A percentile compares a stretch with the other conserved stretches of the same genome.
Evolutionary conservation across 2,113 vertebrate species (phyloP).

Genomic region (Crotalus horridus): DNA sequence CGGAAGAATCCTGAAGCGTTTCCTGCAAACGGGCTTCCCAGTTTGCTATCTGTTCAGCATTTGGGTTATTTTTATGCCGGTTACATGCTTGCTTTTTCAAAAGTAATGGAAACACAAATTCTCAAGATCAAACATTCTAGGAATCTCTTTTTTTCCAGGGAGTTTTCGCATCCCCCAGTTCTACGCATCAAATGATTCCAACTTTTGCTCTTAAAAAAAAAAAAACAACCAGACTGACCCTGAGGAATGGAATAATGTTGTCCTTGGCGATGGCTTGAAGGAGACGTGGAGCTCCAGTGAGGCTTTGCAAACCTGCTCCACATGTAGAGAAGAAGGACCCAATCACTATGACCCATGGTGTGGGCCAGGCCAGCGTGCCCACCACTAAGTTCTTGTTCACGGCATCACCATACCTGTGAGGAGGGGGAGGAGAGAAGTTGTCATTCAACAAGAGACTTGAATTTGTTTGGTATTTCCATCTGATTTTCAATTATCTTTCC

Average conservation of each 20-base stretch:
- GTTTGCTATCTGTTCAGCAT: neutral
- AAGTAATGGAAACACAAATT: neutral
- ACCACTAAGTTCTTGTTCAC: constrained; percentile 91
- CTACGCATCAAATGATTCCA: neutral
- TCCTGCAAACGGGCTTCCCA: neutral
- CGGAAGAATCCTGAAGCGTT: neutral
- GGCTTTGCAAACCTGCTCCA: constrained; percentile 90
- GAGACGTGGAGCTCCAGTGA: constrained; percentile 91
- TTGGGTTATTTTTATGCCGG: neutral
- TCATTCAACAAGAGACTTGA: fast-evolving
- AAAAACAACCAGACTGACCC: constrained; percentile 67
- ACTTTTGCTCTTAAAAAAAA: neutral
- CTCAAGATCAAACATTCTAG: neutral
- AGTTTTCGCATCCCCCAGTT: neutral
- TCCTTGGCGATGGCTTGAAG: constrained; percentile 97
- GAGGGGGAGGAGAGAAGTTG: neutral
- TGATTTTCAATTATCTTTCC: neutral
- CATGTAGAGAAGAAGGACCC: constrained; percentile 98
- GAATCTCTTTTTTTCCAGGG: neutral
- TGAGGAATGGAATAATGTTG: constrained; percentile 95
- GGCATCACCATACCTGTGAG: constrained; percentile 83
- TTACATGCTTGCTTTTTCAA: neutral
- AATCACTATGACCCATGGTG: constrained; percentile 95
- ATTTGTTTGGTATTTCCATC: neutral
- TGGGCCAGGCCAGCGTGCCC: constrained; percentile 94